phyloP scores from a whole-genome alignment of 2,888 invertebrate species.

The Philereme vetulata region DNA sequence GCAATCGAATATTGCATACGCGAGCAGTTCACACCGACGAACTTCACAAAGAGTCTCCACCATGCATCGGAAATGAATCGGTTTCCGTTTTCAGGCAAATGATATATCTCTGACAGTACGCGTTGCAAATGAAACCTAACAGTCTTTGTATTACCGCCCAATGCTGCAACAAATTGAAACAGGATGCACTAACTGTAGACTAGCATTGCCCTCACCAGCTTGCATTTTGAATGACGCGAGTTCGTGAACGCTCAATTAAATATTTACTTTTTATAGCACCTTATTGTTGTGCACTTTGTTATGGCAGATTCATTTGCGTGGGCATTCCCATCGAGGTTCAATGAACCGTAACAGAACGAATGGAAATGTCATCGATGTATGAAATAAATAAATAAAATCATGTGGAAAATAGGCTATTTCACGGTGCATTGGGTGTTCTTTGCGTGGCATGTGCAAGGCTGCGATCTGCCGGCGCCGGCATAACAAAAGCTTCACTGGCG shows the following conservation, averaged over 20 bases:
- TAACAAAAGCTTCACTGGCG: slow-evolving; percentile 69
- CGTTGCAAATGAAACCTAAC: slow-evolving; percentile 62
- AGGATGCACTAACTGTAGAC: slow-evolving; percentile 56
- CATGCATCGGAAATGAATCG: slow-evolving; percentile 83
- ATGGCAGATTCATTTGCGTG: slow-evolving; percentile 40
- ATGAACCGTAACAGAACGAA: slow-evolving; percentile 57
- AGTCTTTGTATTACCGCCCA: slow-evolving; percentile 51
- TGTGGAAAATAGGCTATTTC: slow-evolving; percentile 83
- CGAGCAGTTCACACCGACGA: slow-evolving; percentile 77
- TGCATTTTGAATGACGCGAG: slow-evolving; percentile 64
- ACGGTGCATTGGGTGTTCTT: slow-evolving; percentile 81
- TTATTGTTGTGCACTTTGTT: slow-evolving; percentile 40
- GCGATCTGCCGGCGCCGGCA: slow-evolving; percentile 54
- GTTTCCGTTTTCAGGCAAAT: slow-evolving; percentile 78
- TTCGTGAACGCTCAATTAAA: slow-evolving; percentile 58
- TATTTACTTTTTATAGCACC: slow-evolving; percentile 45
- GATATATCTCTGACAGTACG: slow-evolving; percentile 63
- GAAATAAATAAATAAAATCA: slow-evolving; percentile 83
- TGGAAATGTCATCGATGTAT: slow-evolving; percentile 75
- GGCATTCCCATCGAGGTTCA: slow-evolving; percentile 51
- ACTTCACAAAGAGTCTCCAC: slow-evolving; percentile 79
- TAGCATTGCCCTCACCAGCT: slow-evolving; percentile 46
- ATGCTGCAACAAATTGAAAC: slow-evolving; percentile 52
- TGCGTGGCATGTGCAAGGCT: slow-evolving; percentile 65
- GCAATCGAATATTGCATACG: slow-evolving; percentile 80